Evolutionary conservation across 2,797 vertebrate species (phyloP).

Genomic region (Tauraco hartlaubi): DNA sequence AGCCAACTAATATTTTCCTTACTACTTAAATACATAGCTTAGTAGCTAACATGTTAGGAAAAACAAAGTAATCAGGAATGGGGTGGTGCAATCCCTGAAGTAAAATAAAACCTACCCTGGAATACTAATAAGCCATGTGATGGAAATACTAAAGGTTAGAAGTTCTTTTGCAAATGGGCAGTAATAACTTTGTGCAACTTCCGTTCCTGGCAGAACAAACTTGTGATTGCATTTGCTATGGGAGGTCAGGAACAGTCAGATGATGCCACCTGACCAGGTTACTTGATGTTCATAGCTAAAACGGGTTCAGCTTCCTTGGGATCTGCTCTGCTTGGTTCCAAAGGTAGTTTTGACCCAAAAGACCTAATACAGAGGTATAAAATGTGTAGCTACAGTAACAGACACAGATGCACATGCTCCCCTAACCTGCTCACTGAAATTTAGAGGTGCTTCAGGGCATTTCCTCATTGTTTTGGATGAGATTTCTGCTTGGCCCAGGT

Average conservation of each 20-base stretch:
- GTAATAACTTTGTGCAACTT: conserved; percentile 15
- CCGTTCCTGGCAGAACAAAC: neutral
- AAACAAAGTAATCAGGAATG: conserved; percentile 72
- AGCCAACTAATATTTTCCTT: conserved; percentile 43
- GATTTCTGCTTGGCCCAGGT: neutral
- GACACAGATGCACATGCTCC: too few relatives aligned
- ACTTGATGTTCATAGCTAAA: neutral
- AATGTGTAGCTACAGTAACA: neutral
- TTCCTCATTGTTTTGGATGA: neutral
- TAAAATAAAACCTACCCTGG: conserved; percentile 47
- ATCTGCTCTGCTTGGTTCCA: neutral
- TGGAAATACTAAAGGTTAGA: conserved; percentile 37
- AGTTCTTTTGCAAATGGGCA: neutral
- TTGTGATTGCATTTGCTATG: neutral
- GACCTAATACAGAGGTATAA: neutral
- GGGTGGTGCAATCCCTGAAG: conserved; percentile 75
- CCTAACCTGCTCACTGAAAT: neutral
- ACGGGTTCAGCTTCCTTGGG: neutral
- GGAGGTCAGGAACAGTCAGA: neutral
- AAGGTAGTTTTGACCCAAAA: neutral
- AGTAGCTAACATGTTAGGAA: neutral
- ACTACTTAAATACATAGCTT: neutral
- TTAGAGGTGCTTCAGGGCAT: neutral
- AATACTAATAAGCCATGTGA: conserved; percentile 26
- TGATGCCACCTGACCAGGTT: neutral